Conservation (phyloP, 2,888 invertebrate genomes). For the Graphium colonna region DNA sequence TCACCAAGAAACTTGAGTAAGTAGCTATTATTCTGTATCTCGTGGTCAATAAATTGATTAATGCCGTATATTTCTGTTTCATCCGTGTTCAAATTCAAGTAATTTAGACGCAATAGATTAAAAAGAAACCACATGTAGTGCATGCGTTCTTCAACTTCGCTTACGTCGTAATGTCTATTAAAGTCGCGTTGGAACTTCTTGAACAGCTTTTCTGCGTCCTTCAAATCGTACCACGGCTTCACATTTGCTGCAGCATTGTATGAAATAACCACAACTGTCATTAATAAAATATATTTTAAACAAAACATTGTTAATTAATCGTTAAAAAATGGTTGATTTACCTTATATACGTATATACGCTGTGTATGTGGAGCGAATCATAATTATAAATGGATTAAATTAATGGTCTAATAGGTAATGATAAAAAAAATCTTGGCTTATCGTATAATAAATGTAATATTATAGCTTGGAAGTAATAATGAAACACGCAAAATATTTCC, state of each 20-base stretch:
- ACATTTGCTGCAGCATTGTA: background rate
- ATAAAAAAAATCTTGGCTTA: background rate
- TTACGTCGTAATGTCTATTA: constrained; percentile 11
- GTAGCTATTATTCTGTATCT: background rate
- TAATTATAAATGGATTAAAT: background rate
- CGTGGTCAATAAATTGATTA: constrained; percentile 11
- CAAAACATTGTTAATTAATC: background rate
- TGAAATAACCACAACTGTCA: background rate
- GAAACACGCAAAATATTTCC: too few relatives aligned
- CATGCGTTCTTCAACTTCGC: background rate
- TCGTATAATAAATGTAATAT: too few relatives aligned
- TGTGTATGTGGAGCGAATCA: background rate
- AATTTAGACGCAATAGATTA: constrained; percentile 5
- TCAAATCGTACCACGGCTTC: constrained; percentile 5
- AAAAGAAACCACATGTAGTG: constrained; percentile 7
- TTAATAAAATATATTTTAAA: background rate
- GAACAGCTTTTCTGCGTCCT: constrained; percentile 2
- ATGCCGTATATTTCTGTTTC: constrained; percentile 8
- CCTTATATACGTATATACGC: background rate
- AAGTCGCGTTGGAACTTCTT: constrained; percentile 7
- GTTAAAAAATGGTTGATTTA: background rate
- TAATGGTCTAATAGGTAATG: background rate
- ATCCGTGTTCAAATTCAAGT: constrained; percentile 10
- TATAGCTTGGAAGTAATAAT: too few relatives aligned
- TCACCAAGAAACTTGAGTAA: background rate